Percentiles rank a stretch among this genome's conserved stretches.
phyloP scores from a whole-genome alignment of 1,140 invertebrate species.

The Drosophila melanica region DNA sequence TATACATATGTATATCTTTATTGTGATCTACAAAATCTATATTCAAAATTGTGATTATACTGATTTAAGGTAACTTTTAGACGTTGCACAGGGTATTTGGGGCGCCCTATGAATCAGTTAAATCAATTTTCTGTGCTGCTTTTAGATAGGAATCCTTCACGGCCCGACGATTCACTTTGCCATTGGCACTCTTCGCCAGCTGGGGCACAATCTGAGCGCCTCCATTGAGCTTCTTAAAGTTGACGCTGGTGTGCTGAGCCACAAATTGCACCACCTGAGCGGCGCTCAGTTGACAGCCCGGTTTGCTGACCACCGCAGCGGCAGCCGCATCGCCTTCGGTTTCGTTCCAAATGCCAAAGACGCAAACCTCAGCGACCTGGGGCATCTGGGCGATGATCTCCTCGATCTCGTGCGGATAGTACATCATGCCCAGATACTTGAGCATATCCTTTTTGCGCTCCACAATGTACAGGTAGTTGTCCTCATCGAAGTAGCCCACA shows the following conservation, averaged over 20 bases:
- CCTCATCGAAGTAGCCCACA: constrained; percentile 86
- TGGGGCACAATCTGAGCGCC: constrained; percentile 36
- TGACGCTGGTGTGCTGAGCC: constrained; percentile 25
- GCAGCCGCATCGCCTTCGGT: constrained; percentile 77
- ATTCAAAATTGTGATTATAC: too few relatives aligned
- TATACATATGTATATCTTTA: too few relatives aligned
- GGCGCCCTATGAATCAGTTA: constrained; percentile 9
- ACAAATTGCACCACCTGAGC: constrained; percentile 47
- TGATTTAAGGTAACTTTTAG: too few relatives aligned
- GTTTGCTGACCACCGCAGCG: constrained; percentile 66
- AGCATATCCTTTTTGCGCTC: constrained; percentile 88
- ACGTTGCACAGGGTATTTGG: neutral
- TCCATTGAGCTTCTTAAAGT: constrained; percentile 37
- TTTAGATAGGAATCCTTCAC: constrained; percentile 55
- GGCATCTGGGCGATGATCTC: constrained; percentile 69
- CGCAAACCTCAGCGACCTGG: constrained; percentile 73
- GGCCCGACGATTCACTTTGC: constrained; percentile 57
- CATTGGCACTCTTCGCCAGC: constrained; percentile 39
- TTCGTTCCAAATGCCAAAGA: constrained; percentile 78
- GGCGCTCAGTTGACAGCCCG: constrained; percentile 30
- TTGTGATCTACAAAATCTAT: too few relatives aligned
- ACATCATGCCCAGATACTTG: constrained; percentile 82
- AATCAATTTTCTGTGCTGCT: neutral
- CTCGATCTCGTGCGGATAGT: constrained; percentile 81
- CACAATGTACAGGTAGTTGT: constrained; percentile 85